Evolutionary conservation across 2,888 invertebrate species (phyloP).

Genomic region (Cheilosia scutellata): DNA sequence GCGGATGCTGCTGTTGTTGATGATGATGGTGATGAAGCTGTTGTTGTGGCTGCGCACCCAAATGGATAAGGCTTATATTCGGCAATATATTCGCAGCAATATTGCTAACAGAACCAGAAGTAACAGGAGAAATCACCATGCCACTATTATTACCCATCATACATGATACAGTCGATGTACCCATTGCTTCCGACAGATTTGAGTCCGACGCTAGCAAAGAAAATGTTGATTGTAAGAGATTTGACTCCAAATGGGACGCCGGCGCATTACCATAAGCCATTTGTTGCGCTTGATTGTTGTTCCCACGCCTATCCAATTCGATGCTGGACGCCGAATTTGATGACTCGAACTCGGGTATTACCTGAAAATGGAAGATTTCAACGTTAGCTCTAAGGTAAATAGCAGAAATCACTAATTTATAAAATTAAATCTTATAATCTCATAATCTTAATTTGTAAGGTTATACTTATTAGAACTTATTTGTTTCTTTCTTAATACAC

Average conservation of each 20-base stretch:
- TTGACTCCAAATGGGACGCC: conserved; percentile 43
- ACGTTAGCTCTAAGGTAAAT: background rate
- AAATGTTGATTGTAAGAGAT: conserved; percentile 53
- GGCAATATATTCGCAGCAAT: conserved; percentile 54
- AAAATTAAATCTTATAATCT: too few species aligned
- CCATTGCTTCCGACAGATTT: conserved; percentile 22
- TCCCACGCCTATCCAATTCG: conserved; percentile 76
- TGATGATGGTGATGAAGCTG: conserved; percentile 62
- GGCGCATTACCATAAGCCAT: conserved; percentile 21
- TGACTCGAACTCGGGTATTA: conserved; percentile 74
- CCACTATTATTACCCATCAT: conserved; percentile 43
- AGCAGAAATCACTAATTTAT: too few species aligned
- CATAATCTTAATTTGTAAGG: too few species aligned
- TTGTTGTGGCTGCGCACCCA: conserved; percentile 50
- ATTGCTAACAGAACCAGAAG: conserved; percentile 21
- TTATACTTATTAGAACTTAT: too few species aligned
- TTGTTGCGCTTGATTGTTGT: conserved; percentile 15
- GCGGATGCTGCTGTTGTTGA: conserved; percentile 9
- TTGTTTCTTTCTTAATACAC: too few species aligned
- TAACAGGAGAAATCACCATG: conserved; percentile 55
- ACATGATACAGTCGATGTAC: conserved; percentile 22
- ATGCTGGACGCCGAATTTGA: conserved; percentile 77
- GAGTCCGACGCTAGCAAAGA: conserved; percentile 30
- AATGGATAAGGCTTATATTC: conserved; percentile 64
- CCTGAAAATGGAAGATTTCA: conserved; percentile 41